A percentile compares a stretch with the other conserved stretches of the same genome.
Conservation (phyloP, 2,888 invertebrate species). For the Epinotia brunnichana region DNA sequence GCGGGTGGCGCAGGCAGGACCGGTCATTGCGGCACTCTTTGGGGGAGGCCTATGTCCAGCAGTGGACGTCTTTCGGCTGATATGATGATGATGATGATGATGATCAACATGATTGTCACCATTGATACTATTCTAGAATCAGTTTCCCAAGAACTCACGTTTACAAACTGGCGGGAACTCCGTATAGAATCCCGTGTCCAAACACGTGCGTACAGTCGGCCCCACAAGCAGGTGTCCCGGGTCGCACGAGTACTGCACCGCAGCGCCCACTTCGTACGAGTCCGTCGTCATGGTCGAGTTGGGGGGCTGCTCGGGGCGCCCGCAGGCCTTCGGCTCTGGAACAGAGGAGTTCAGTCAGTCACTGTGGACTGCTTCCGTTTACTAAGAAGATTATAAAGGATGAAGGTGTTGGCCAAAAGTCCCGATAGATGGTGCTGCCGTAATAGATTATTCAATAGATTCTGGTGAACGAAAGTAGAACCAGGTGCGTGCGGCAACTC, state of each 20-base stretch:
- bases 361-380: not conserved
- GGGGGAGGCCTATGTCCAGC: too few species aligned
- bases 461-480: not conserved
- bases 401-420: not conserved
- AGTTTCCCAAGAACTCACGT: constrained; percentile 84
- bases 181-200: constrained; percentile 96
- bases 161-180: constrained; percentile 97
- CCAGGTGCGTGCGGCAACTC: not conserved
- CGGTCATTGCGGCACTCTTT: too few species aligned
- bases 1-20: too few species aligned
- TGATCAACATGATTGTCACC: too few species aligned
- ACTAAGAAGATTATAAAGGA: too few species aligned
- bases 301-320: constrained; percentile 95
- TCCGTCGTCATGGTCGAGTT: constrained; percentile 93
- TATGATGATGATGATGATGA: too few species aligned
- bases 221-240: constrained; percentile 94
- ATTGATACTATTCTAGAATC: too few species aligned
- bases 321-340: constrained; percentile 94
- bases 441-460: too few species aligned
- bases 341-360: constrained; percentile 28
- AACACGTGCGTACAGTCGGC: constrained; percentile 91
- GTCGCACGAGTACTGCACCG: constrained; percentile 93
- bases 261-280: constrained; percentile 91
- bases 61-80: too few species aligned
- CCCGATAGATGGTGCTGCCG: not conserved